Evolutionary conservation across 2,113 vertebrate genomes (phyloP).

Genomic region (Tapirus terrestris): DNA sequence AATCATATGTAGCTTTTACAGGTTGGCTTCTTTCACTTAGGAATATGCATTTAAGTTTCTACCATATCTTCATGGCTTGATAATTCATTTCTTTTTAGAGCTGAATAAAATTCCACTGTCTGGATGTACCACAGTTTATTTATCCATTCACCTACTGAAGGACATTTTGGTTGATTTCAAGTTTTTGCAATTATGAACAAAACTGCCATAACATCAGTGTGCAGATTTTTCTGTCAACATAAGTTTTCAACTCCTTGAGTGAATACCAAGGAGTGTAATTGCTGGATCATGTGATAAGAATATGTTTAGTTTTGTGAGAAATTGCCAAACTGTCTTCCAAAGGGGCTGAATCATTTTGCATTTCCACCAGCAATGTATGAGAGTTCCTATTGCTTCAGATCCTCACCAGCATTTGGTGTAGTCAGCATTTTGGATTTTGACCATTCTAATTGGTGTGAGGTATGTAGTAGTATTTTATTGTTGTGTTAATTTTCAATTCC

Average conservation of each 20-base stretch:
- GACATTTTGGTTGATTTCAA: background rate
- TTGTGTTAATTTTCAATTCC: background rate
- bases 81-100: background rate
- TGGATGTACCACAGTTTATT: background rate
- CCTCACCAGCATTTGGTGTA: background rate
- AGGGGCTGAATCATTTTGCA: background rate
- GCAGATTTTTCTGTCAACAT: background rate
- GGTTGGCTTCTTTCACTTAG: background rate
- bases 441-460: background rate
- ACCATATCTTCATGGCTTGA: background rate
- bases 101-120: background rate
- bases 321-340: background rate
- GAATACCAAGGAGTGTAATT: background rate
- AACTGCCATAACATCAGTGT: background rate
- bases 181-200: background rate
- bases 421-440: background rate
- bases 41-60: background rate
- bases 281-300: background rate
- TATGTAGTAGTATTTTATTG: background rate
- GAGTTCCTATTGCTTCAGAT: background rate
- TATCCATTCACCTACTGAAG: background rate
- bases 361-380: background rate
- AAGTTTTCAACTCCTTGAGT: background rate
- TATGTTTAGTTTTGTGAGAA: background rate
- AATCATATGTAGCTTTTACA: background rate